Evolutionary conservation across 2,888 invertebrate genomes (phyloP), one percentile per base, ranked within the genome.

Genomic region (Spilarctia lutea): DNA sequence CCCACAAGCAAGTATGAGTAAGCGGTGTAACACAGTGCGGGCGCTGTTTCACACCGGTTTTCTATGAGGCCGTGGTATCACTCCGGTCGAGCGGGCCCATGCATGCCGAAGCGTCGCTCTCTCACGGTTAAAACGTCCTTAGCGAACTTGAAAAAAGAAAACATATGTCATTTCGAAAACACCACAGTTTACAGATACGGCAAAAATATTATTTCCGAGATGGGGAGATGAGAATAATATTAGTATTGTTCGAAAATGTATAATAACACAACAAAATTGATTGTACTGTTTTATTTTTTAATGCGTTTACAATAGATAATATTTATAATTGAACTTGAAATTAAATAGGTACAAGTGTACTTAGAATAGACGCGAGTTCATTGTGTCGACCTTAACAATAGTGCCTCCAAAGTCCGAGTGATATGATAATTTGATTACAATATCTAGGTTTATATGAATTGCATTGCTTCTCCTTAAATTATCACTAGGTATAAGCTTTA

Each of bases 281-380:
- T 92, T 91, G 91, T 91, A 93, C 90, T 89, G 89, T 89, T 92
- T 93, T 91, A 92, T 91, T 93, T 90, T 85, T 87, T 86, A 93
- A 92, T 92, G 90, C 89, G 89, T 91, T 85, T 92, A 93, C 92
- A 93, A 92, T 92, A 88, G 86, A 86, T 88, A 88, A 89, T 91
- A 93, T 91, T 90, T 86, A 86, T 89, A 90, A 88, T 91, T 87
- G 86, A 91, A 90, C 85, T 82, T 89, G 88, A 91, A 88, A 89
- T 89, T 87, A 89, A 90, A 85, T 89, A 90, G 87, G 87, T 89
- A 90, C 87, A 91, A 86, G 91, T 93, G 92, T 88, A 83, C 87
- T 89, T 90, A 91, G 88, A 86, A 88, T 90, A 92, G 86, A 87
- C 89, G 85, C 86, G 83, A 86, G 83, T 86, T 79, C 81, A 89